These are phyloP conservation scores for Microctonus aethiopoides DNA, from an alignment of 2,888 invertebrate species.

Conservation along the genomic window DNA sequence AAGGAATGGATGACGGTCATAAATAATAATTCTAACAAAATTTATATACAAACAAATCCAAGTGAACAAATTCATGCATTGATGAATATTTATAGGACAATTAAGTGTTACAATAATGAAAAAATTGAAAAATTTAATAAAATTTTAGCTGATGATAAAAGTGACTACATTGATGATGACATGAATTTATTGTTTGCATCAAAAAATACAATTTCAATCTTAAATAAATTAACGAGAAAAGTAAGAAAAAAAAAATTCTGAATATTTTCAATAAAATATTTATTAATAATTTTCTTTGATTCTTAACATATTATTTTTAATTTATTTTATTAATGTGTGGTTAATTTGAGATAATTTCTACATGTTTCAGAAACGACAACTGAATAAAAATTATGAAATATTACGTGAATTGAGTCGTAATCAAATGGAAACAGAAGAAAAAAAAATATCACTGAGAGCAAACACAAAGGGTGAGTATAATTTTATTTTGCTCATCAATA, in stretches of 20 bases:
- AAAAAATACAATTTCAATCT: background rate
- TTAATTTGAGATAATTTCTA: no score
- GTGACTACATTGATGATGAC: background rate
- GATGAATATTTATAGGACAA: background rate
- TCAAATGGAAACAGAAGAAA: background rate
- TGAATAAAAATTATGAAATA: background rate
- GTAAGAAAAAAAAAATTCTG: background rate
- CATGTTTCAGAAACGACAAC: background rate
- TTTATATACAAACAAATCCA: background rate
- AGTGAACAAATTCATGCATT: background rate
- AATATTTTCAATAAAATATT: background rate
- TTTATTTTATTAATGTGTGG: background rate
- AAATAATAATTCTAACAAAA: background rate
- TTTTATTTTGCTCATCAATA: background rate
- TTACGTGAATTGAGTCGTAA: background rate
- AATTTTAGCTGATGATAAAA: background rate
- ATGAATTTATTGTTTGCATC: background rate
- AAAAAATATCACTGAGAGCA: background rate
- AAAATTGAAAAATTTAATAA: background rate
- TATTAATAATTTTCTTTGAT: background rate
- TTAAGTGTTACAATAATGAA: background rate
- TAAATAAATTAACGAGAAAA: background rate
- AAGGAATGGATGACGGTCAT: background rate
- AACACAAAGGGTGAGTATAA: background rate
- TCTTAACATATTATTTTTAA: background rate